Evolutionary conservation across 2,888 invertebrate genomes (phyloP).

Genomic region (Eupithecia insigniata): DNA sequence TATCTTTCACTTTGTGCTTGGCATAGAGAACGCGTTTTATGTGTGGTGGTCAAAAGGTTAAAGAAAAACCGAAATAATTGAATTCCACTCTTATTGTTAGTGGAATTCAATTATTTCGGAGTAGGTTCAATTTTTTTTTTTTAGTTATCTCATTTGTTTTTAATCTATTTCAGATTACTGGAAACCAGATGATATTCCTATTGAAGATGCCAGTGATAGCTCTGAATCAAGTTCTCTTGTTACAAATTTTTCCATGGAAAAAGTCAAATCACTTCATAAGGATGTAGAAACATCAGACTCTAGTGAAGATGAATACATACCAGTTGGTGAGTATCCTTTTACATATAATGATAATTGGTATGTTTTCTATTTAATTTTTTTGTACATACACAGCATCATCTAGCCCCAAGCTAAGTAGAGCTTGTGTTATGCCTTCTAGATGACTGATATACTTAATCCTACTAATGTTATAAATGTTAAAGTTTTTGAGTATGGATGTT

Average conservation of each 20-base stretch:
- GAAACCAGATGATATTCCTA: conserved; percentile 75
- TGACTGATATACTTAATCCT: no score
- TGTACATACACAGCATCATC: no score
- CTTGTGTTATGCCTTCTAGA: no score
- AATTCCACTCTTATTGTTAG: neutral
- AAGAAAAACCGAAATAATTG: neutral
- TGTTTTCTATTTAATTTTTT: neutral
- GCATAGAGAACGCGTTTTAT: no score
- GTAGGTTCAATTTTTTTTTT: no score
- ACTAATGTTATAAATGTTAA: no score
- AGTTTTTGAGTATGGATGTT: no score
- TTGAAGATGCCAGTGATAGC: conserved; percentile 77
- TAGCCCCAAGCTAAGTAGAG: no score
- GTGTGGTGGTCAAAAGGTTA: no score
- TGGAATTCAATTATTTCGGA: no score
- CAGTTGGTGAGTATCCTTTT: conserved; percentile 59
- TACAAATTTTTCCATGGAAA: conserved; percentile 75
- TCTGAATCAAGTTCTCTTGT: conserved; percentile 76
- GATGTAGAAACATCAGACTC: conserved; percentile 75
- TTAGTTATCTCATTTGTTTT: neutral
- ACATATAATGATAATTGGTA: conserved; percentile 3
- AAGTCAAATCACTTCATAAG: conserved; percentile 68
- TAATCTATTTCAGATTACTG: conserved; percentile 66
- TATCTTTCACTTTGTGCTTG: no score
- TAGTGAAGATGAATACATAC: conserved; percentile 81